These are phyloP conservation scores for Rana temporaria DNA, from an alignment of 2,113 vertebrate genomes.

Conservation along the genomic window DNA sequence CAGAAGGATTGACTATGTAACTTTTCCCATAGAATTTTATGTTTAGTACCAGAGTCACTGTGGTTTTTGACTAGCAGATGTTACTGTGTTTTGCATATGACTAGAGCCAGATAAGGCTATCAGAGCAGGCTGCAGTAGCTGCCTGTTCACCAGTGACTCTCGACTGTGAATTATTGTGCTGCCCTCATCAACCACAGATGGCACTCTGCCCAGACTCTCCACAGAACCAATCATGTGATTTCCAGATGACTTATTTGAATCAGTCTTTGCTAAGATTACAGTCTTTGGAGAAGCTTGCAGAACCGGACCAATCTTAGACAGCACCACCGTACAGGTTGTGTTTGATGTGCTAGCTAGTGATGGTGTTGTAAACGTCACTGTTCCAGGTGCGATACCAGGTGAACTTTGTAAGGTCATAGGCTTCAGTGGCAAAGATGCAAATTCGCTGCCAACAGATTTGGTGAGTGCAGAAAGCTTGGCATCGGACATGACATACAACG, in stretches of 20 bases:
- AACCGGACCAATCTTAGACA: constrained; percentile 55
- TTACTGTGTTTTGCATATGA: constrained; percentile 12
- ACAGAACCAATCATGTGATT: neutral
- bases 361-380: constrained; percentile 57
- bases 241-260: neutral
- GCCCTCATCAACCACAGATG: constrained; percentile 60
- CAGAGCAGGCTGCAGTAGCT: constrained; percentile 56
- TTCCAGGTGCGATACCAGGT: neutral
- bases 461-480: constrained; percentile 64
- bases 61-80: constrained; percentile 38
- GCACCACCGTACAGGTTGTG: constrained; percentile 51
- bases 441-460: constrained; percentile 62
- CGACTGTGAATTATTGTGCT: constrained; percentile 60
- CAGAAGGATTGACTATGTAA: neutral
- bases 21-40: neutral
- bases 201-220: constrained; percentile 65
- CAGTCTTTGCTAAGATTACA: constrained; percentile 50
- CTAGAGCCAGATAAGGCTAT: constrained; percentile 49
- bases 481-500: constrained; percentile 49
- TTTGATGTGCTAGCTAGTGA: constrained; percentile 21
- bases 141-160: constrained; percentile 59
- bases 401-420: constrained; percentile 44
- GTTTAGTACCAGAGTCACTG: constrained; percentile 15
- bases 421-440: constrained; percentile 57
- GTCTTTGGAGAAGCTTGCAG: constrained; percentile 62